phyloP scores from a whole-genome alignment of 2,888 invertebrate species.

The Eupithecia subumbrata region DNA sequence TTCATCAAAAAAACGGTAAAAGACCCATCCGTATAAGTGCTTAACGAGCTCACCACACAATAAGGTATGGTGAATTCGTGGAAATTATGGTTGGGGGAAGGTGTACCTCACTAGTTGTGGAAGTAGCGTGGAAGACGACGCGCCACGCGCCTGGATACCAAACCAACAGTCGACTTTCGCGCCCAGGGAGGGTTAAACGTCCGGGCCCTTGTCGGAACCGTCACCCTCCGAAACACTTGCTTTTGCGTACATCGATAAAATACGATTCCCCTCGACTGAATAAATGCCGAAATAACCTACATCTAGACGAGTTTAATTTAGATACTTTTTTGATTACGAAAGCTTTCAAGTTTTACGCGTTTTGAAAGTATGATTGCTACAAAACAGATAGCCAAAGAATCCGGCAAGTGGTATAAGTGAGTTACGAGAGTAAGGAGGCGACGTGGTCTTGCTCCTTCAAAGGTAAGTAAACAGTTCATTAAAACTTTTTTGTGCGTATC shows the following conservation, averaged over 20 bases:
- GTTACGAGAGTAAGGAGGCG: conserved; percentile 47
- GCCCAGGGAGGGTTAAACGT: conserved; percentile 35
- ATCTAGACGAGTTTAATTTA: conserved; percentile 29
- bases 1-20: not conserved
- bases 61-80: conserved; percentile 11
- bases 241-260: conserved; percentile 43
- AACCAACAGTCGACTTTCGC: conserved; percentile 42
- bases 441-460: conserved; percentile 27
- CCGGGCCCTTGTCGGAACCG: conserved; percentile 23
- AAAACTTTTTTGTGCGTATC: not conserved
- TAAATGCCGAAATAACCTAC: conserved; percentile 30
- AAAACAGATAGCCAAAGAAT: conserved; percentile 51
- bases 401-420: conserved; percentile 51
- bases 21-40: not conserved
- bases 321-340: conserved; percentile 16
- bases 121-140: conserved; percentile 18
- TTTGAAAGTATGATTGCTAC: conserved; percentile 48
- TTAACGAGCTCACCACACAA: not conserved
- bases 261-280: conserved; percentile 27
- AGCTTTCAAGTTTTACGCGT: conserved; percentile 37
- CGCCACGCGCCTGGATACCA: conserved; percentile 28
- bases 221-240: conserved; percentile 34
- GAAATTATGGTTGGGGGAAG: conserved; percentile 13
- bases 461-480: conserved; percentile 9
- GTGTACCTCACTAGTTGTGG: conserved; percentile 38